Evolutionary conservation across 2,797 vertebrate genomes (phyloP).

Genomic region (Sebastes glaucus): DNA sequence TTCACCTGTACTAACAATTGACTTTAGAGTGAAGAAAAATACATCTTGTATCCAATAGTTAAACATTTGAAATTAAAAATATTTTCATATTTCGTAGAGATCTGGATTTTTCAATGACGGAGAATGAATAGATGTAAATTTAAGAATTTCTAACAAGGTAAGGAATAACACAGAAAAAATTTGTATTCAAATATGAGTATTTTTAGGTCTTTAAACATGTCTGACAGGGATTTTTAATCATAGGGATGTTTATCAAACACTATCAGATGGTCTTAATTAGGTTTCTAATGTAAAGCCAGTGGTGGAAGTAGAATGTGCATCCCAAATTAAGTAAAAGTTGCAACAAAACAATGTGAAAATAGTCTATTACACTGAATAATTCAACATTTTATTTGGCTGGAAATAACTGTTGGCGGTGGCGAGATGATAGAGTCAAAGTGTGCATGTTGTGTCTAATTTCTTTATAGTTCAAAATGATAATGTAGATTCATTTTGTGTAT

Average conservation of each 20-base stretch:
- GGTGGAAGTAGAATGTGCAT: fast-evolving
- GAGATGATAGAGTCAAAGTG: fast-evolving
- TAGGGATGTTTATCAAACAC: too few relatives aligned
- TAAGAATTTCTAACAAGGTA: too few relatives aligned
- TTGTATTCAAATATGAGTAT: too few relatives aligned
- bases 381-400: neutral
- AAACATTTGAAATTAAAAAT: neutral
- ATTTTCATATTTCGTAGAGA: neutral
- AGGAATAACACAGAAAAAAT: too few relatives aligned
- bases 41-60: neutral
- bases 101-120: neutral
- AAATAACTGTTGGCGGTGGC: neutral
- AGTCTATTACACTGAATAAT: neutral
- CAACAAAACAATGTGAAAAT: too few relatives aligned
- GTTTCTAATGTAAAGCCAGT: too few relatives aligned
- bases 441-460: neutral
- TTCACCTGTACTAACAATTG: neutral
- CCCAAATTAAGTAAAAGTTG: too few relatives aligned
- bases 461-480: too few relatives aligned
- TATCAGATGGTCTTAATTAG: too few relatives aligned
- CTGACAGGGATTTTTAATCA: too few relatives aligned
- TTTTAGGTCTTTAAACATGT: too few relatives aligned
- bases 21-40: neutral
- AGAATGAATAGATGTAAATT: neutral
- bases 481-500: too few relatives aligned